A percentile compares a stretch with the other conserved stretches of the same genome.
Conservation (phyloP, 2,888 invertebrate species). For the Tupiocoris notatus region DNA sequence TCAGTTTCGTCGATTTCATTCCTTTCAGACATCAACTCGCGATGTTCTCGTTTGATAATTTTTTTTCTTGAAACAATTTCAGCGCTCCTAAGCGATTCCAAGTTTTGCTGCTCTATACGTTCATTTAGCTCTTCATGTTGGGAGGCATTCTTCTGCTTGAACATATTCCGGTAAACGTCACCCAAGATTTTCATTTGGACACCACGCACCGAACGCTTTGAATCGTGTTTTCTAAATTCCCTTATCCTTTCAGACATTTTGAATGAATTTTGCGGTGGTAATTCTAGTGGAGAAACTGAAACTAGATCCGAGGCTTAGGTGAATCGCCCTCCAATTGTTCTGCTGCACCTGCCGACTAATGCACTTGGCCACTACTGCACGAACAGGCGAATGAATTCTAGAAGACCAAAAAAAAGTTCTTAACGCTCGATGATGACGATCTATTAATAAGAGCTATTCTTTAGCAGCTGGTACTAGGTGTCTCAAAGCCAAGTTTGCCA, state of each 20-base stretch:
- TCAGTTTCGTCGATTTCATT: constrained; percentile 45
- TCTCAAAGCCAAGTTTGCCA: constrained; percentile 41
- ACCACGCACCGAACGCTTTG: constrained; percentile 61
- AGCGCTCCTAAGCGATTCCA: neutral
- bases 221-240: constrained; percentile 31
- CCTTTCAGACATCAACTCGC: constrained; percentile 28
- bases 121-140: neutral
- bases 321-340: constrained; percentile 3
- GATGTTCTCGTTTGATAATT: constrained; percentile 21
- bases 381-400: neutral
- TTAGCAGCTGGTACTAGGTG: constrained; percentile 14
- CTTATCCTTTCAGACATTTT: constrained; percentile 31
- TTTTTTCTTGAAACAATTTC: neutral
- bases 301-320: neutral
- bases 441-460: constrained; percentile 43
- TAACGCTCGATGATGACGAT: neutral
- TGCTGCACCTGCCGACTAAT: neutral
- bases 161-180: constrained; percentile 56
- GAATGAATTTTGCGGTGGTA: neutral
- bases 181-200: constrained; percentile 59
- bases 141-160: constrained; percentile 15
- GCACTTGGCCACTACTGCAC: neutral
- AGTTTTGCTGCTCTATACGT: neutral
- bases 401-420: neutral
- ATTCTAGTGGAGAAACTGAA: neutral